Evolutionary conservation across 2,888 invertebrate species (phyloP), one percentile per base, ranked within the genome.

Genomic region (Imbricaverruca yamaguchii): DNA sequence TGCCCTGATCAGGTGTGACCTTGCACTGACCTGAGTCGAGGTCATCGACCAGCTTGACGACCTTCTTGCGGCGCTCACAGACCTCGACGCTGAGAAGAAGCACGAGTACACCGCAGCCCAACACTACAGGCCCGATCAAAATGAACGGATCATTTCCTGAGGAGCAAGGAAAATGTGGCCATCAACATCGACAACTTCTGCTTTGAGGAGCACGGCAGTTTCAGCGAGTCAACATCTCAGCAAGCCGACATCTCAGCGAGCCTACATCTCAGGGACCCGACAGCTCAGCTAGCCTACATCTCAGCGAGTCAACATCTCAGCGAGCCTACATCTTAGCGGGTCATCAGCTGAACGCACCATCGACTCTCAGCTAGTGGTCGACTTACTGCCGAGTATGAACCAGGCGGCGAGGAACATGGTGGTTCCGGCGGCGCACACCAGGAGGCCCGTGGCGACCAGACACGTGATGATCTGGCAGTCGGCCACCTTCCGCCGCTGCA

Each of bases 51-150:
- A 53, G 69, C 53, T 53, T 39, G 53, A 69, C 65, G 81, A 82
- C 82, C 81, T 83, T 82, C 55, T 53, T 57, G 13, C 82, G 80
- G 56, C 81, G 80, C 39, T 82, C 55, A 39, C 83, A 83, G 56
- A 83, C 83, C 81, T 83, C 83, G 57, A 83, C 80, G 74, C 83
- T 83, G 61, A 83, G 81, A 53, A 83, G 55, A 0, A 83, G 81
- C 59, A 83, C 82, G 21, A 83, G 69, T 39, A 83, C 57, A 11
- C 83, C 83, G 77, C 83, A 83, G 74, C 78, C 69, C 23, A 81
- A 67, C 61, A 83, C 81, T 74, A 83, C 82, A 21, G 83, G 83
- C 0, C 83, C 83, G 59, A 83, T 81, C 80, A 83, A 81, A 82
- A 83, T 80, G 80, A 83, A 81, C 25, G 83, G 83, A 80, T 83